Evolutionary conservation across 2,888 invertebrate genomes (phyloP).

Genomic region (Perizoma affinitatum): DNA sequence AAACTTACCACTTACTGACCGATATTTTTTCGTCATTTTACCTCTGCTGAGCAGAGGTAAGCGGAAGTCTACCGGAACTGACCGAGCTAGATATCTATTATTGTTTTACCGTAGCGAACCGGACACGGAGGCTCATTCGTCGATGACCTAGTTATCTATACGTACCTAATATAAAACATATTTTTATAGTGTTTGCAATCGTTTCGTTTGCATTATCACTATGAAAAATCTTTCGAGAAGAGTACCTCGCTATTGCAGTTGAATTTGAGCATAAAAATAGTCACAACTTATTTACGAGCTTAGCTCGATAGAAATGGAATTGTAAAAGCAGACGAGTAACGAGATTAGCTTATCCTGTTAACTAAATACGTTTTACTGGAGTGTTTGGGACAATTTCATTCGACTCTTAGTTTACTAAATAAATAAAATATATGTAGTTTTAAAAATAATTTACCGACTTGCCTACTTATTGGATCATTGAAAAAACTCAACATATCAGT

Average conservation of each 20-base stretch:
- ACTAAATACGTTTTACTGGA: neutral
- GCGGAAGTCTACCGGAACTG: constrained; percentile 1
- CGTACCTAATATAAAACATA: no score
- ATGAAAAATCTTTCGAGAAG: neutral
- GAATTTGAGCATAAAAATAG: constrained; percentile 11
- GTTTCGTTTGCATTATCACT: neutral
- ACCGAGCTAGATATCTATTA: neutral
- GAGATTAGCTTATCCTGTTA: constrained; percentile 5
- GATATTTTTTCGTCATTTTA: no score
- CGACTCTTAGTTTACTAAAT: no score
- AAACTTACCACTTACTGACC: no score
- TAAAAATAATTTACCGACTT: no score
- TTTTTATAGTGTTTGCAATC: neutral
- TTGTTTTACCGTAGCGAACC: neutral
- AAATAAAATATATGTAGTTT: no score
- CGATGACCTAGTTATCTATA: neutral
- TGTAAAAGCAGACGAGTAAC: constrained; percentile 6
- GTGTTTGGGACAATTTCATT: no score
- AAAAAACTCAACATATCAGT: no score
- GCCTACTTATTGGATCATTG: no score
- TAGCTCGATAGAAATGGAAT: constrained; percentile 4
- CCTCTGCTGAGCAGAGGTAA: neutral
- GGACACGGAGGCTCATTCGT: neutral
- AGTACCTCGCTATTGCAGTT: neutral
- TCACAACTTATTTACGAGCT: constrained; percentile 20